Conservation (phyloP, 2,888 invertebrate species). For the Tipula unca region DNA sequence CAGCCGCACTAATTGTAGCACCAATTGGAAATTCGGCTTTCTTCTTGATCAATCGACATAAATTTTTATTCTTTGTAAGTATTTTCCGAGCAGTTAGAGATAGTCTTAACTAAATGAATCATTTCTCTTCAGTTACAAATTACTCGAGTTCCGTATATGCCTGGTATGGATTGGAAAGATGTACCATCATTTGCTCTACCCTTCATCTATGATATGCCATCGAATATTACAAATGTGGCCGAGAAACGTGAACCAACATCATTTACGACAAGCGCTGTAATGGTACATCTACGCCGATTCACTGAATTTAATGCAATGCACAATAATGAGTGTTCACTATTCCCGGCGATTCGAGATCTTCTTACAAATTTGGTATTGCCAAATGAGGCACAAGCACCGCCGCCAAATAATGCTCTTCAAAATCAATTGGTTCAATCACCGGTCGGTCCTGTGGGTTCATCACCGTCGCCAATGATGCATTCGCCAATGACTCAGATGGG, state of each 20-base stretch:
- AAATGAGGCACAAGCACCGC: constrained; percentile 59
- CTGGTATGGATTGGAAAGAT: constrained; percentile 55
- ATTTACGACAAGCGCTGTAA: constrained; percentile 54
- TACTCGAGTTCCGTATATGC: constrained; percentile 54
- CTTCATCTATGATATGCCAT: constrained; percentile 78
- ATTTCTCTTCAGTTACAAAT: constrained; percentile 56
- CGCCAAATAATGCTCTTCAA: constrained; percentile 32
- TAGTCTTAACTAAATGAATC: background rate
- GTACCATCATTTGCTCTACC: constrained; percentile 74
- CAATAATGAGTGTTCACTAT: constrained; percentile 85
- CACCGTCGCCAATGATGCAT: constrained; percentile 50
- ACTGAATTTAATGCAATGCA: constrained; percentile 58
- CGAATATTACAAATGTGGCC: constrained; percentile 78
- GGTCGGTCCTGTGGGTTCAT: constrained; percentile 36
- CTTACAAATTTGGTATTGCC: constrained; percentile 75
- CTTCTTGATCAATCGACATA: constrained; percentile 73
- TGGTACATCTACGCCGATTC: constrained; percentile 58
- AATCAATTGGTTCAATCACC: constrained; percentile 44
- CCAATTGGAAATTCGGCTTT: constrained; percentile 79
- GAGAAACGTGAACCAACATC: constrained; percentile 67
- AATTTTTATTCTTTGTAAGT: constrained; percentile 88
- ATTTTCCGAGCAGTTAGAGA: background rate
- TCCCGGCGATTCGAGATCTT: constrained; percentile 83
- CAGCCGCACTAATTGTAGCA: constrained; percentile 66
- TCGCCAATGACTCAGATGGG: constrained; percentile 46